Conservation (phyloP, 1,140 invertebrate genomes). For the Diorhabda carinulata region DNA sequence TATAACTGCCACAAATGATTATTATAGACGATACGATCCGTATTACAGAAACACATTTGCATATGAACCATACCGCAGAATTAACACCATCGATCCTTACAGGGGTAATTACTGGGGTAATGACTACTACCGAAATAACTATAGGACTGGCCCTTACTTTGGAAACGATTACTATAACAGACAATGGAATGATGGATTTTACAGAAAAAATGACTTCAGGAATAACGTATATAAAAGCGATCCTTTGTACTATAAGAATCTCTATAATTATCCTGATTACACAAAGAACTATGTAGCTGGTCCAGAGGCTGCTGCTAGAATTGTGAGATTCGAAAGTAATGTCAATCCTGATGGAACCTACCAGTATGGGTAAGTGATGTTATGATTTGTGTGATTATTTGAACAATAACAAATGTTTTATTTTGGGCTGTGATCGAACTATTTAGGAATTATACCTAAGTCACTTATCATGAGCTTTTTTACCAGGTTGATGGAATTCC, state of each 20-base stretch:
- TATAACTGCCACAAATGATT: not conserved
- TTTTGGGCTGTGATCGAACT: no score
- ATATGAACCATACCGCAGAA: not conserved
- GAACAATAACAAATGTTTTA: no score
- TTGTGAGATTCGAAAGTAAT: constrained; percentile 13
- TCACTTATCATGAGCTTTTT: no score
- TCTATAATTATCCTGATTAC: not conserved
- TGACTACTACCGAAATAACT: constrained; percentile 8
- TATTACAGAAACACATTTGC: not conserved
- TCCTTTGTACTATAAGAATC: not conserved
- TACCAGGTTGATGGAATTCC: no score
- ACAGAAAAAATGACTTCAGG: not conserved
- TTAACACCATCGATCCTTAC: not conserved
- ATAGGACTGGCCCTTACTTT: not conserved
- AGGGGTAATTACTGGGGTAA: not conserved
- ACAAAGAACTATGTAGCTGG: not conserved
- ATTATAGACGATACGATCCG: not conserved
- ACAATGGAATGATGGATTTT: no score
- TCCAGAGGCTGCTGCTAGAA: not conserved
- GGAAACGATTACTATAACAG: not conserved
- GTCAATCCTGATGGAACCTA: constrained; percentile 20
- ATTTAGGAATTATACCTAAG: no score
- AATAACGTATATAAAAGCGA: constrained; percentile 5
- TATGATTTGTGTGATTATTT: no score
- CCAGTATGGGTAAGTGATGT: constrained; percentile 13